A percentile compares a stretch with the other conserved stretches of the same genome.
These are phyloP conservation scores for Stratiolaelaps scimitus DNA, from an alignment of 1,140 invertebrate species.

Conservation along the genomic window DNA sequence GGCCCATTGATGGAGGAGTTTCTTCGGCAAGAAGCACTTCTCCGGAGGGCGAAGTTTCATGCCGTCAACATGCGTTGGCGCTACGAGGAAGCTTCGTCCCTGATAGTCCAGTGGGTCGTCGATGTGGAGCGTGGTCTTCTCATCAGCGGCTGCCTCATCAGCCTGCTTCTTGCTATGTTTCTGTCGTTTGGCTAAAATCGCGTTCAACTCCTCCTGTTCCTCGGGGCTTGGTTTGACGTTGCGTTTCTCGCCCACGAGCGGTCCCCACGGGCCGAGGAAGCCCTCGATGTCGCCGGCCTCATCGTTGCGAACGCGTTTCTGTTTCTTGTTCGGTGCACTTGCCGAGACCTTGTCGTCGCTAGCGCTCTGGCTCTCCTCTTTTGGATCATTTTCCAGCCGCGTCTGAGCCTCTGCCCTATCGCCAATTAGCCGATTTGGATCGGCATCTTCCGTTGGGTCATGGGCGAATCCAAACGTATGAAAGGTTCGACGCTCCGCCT, in stretches of 20 bases:
- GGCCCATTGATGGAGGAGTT: slow-evolving; percentile 88
- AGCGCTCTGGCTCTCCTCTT: slow-evolving; percentile 50
- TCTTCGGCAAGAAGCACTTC: slow-evolving; percentile 93
- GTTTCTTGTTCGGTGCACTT: slow-evolving; percentile 50
- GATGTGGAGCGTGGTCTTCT: slow-evolving; percentile 87
- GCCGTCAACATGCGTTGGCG: slow-evolving; percentile 78
- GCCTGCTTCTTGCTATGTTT: slow-evolving; percentile 59
- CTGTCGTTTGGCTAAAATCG: slow-evolving; percentile 78
- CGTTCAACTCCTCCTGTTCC: slow-evolving; percentile 80
- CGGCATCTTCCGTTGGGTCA: slow-evolving; percentile 43
- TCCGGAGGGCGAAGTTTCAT: slow-evolving; percentile 85
- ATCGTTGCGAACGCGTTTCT: slow-evolving; percentile 80
- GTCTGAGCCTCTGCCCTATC: slow-evolving; percentile 66
- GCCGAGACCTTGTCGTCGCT: background rate
- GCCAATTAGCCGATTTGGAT: background rate
- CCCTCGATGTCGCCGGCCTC: slow-evolving; percentile 83
- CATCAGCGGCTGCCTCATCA: slow-evolving; percentile 84
- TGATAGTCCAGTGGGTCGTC: slow-evolving; percentile 92
- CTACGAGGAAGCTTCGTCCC: slow-evolving; percentile 81
- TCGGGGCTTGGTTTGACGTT: slow-evolving; percentile 45
- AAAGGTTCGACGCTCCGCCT: slow-evolving; percentile 91
- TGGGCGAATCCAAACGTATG: slow-evolving; percentile 44
- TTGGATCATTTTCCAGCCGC: slow-evolving; percentile 29
- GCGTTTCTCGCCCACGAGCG: slow-evolving; percentile 76
- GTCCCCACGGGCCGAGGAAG: slow-evolving; percentile 93